Evolutionary conservation across 1,140 invertebrate species (phyloP).

Genomic region (Monochamus saltuarius): DNA sequence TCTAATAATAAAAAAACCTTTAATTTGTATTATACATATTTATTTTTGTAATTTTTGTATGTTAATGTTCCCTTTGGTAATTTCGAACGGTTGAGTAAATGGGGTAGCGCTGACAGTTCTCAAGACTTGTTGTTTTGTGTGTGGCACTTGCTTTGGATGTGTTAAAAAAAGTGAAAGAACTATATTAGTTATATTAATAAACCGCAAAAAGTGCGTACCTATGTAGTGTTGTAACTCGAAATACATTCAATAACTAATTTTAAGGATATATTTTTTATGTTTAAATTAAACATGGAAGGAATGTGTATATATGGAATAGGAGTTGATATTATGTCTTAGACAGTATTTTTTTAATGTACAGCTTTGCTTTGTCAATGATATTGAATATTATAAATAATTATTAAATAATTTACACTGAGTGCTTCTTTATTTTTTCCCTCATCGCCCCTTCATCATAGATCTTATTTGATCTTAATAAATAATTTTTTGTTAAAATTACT

Average conservation of each 20-base stretch:
- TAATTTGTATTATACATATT: too few relatives aligned
- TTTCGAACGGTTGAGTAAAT: too few relatives aligned
- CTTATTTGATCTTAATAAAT: too few relatives aligned
- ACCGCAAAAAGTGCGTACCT: constrained; percentile 18
- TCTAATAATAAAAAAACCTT: too few relatives aligned
- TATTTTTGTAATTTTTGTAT: too few relatives aligned
- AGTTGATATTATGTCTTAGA: constrained; percentile 44
- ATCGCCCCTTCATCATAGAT: too few relatives aligned
- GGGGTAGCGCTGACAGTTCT: too few relatives aligned
- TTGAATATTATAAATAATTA: constrained; percentile 23
- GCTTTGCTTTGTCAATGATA: constrained; percentile 47
- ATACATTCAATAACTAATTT: constrained; percentile 47
- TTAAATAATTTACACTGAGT: too few relatives aligned
- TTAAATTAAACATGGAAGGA: constrained; percentile 25
- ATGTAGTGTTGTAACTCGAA: constrained; percentile 29
- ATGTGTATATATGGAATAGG: constrained; percentile 44
- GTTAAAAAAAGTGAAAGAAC: constrained; percentile 23
- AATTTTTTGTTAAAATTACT: too few relatives aligned
- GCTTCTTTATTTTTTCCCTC: too few relatives aligned
- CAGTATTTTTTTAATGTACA: constrained; percentile 51
- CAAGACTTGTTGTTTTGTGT: constrained; percentile 2
- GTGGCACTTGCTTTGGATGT: constrained; percentile 32
- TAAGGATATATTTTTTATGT: constrained; percentile 36
- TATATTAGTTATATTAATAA: constrained; percentile 22
- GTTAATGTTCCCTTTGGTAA: too few relatives aligned